Base-by-base conservation (phyloP, 2,888 invertebrate species). In the Nyleta sp. region DNA sequence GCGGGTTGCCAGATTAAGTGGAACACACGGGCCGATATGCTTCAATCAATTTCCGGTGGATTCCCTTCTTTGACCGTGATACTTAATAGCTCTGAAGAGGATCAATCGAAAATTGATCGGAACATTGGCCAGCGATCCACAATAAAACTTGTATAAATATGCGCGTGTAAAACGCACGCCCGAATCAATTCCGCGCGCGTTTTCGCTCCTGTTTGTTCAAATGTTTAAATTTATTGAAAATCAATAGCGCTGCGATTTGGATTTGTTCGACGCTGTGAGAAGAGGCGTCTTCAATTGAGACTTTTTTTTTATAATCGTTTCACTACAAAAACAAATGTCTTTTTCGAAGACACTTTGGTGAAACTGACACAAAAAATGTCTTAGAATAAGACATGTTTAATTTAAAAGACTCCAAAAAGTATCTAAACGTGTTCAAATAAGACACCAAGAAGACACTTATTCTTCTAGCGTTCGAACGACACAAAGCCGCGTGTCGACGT, bases 101-200 rank as follows among this genome's bases (percentile, higher is more conserved):
- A 67, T 67, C 52, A 74, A 74, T 74, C 46, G 38, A 42, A 74
- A 74, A 67, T 74, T 64, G 55, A 73, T 67, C 59, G 73, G 10
- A 67, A 59, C 73, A 53, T 52, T 44, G 60, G 57, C 65, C 50
- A 42, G 65, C 13, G 24, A 17, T 17, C 55, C 3, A 52, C 65
- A 59, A 73, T 74, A 59, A 60, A 59, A 74, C 22, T 67, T 44
- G 40, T 60, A 74, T 53, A 60, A 59, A 65, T 52, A 65, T 57
- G 50, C 42, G 20, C 52, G 59, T 65, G 57, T 20, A 57, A 73
- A 59, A 65, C 52, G 40, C 31, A 50, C 24, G 13, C 7, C 6
- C 35, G 22, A 59, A 72, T 64, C 64, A 57, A 57, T 50, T 33
- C 22, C 52, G 20, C 20, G 8, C 7, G 22, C 35, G 52, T 40